Evolutionary conservation across 1,140 invertebrate genomes (phyloP).

Genomic region (Hylaeus anthracinus): DNA sequence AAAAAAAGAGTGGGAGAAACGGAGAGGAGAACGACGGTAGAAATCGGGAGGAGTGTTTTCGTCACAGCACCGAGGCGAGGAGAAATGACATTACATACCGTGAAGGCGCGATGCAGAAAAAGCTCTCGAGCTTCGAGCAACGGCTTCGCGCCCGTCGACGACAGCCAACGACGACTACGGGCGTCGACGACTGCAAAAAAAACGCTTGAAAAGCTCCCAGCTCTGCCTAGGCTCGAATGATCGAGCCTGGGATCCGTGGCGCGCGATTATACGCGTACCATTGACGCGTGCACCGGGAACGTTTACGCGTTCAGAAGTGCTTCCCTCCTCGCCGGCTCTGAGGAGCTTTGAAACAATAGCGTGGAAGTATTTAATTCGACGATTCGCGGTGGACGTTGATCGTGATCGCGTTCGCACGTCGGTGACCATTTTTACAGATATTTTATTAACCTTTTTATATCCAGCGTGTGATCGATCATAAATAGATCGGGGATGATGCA

Average conservation of each 20-base stretch:
- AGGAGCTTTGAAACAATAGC: conserved; percentile 7
- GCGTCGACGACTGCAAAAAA: conserved; percentile 52
- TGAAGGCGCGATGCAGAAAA: conserved; percentile 74
- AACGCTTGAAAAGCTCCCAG: conserved; percentile 48
- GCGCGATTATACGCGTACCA: conserved; percentile 58
- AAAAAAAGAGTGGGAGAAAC: no score
- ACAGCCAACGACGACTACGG: conserved; percentile 48
- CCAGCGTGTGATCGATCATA: no score
- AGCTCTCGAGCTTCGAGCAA: conserved; percentile 68
- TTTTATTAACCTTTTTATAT: no score
- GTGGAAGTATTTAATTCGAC: not conserved
- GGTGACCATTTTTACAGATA: no score
- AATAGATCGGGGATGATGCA: no score
- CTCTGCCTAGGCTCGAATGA: conserved; percentile 30
- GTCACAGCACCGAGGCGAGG: conserved; percentile 59
- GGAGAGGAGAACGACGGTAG: conserved; percentile 5
- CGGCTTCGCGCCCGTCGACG: conserved; percentile 61
- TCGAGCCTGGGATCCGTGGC: conserved; percentile 31
- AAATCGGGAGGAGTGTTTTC: conserved; percentile 49
- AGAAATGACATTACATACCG: conserved; percentile 70
- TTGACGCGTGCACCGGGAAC: conserved; percentile 49
- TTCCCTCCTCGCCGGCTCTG: not conserved
- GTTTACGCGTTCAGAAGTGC: conserved; percentile 48
- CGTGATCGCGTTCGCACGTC: no score
- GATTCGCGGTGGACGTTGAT: not conserved